Base-by-base conservation (phyloP, 2,113 vertebrate genomes). In the Nothobranchius furzeri region DNA sequence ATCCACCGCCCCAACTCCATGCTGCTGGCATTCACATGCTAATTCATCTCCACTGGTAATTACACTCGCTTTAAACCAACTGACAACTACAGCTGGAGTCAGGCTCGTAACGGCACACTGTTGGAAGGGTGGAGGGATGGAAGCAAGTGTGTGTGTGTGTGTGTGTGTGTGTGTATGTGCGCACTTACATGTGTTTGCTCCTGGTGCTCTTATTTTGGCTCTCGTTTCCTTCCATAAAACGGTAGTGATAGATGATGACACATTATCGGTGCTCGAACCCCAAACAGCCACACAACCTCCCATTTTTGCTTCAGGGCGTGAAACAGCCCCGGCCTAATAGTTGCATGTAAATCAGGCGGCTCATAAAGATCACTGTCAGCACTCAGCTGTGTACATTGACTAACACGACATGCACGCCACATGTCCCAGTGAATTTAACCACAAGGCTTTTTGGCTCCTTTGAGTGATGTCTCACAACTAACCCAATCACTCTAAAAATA, bases 21-120 rank as follows among this genome's bases (percentile, higher is more conserved):
- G 94, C 91, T 86, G 76, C 92, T 91, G 93, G 92, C 73, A 95
- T 96, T 97, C 95, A 97, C 94, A 97, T 96, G 95, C 95, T 96
- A 96, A 96, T 96, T 93, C 92, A 93, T 95, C 94, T 94, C 94
- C 93, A 93, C 91, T 94, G 92, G 94, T 96, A 95, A 96, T 96
- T 95, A 95, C 93, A 93, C 93, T 95, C 93, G 92, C 94, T 94
- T 95, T 93, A 94, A 93, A 96, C 94, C 90, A 90, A 92, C 93
- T 94, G 93, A 96, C 95, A 95, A 95, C 93, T 92, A 95, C 95
- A 96, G 95, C 94, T 96, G 95, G 94, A 96, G 93, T 94, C 73
- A 88, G 69, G 91, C 95, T 93, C 95, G 94, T 87, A 94, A 91
- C 80, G 83, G 81, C 83, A 85, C 85, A 79, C 82, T 71, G 83